A percentile compares a stretch with the other conserved stretches of the same genome.
phyloP scores from a whole-genome alignment of 2,797 vertebrate species.

The Esox masquinongy region DNA sequence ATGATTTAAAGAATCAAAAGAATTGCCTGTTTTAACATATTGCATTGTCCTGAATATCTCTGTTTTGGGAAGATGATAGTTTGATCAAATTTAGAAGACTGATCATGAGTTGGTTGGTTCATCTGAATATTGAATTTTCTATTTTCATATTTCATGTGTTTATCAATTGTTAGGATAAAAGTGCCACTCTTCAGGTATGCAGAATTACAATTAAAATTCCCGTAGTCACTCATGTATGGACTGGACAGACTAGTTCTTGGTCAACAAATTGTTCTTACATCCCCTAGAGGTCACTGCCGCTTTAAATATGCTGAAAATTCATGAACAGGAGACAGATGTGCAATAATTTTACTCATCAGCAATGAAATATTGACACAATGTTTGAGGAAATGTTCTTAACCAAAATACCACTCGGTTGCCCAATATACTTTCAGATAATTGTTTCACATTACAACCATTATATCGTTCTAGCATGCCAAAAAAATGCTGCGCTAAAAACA shows the following conservation, averaged over 20 bases:
- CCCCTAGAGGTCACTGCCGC: slow-evolving; percentile 16
- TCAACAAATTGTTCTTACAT: background rate
- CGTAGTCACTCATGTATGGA: background rate
- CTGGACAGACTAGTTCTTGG: too few species aligned
- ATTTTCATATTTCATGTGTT: background rate
- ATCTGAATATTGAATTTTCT: background rate
- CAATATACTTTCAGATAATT: background rate
- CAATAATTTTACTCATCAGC: background rate
- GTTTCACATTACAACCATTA: background rate
- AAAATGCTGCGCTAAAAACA: too few species aligned
- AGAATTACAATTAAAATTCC: background rate
- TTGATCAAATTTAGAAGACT: background rate
- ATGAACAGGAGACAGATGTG: background rate
- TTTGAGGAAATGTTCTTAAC: background rate
- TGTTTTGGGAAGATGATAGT: background rate
- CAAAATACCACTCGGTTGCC: background rate
- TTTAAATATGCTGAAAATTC: background rate
- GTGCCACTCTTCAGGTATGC: background rate
- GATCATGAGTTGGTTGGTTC: background rate
- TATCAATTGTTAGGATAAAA: background rate
- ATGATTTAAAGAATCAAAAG: too few species aligned
- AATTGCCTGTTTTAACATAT: too few species aligned
- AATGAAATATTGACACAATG: background rate
- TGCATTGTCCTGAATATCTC: too few species aligned
- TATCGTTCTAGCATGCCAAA: background rate